Evolutionary conservation across 2,888 invertebrate species (phyloP), one percentile per base, ranked within the genome.

Genomic region (Eurois occulta): DNA sequence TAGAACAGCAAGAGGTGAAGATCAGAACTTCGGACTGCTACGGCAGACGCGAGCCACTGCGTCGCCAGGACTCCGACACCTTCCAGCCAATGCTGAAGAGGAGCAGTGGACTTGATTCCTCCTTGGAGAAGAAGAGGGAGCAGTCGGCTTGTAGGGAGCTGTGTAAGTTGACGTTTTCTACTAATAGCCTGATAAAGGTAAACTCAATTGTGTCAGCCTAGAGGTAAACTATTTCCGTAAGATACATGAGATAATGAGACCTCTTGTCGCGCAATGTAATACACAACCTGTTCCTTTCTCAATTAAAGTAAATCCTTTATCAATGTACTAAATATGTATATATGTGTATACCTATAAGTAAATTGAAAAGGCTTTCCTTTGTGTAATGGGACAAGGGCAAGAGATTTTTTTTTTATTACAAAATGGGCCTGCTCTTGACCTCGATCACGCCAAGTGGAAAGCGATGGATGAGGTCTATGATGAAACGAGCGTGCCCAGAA

Each of bases 1-100:
- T 96, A 24, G 96, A 96, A 71, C 96, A 96, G 81, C 96, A 96
- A 78, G 96, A 96, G 79, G 96, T 96, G 38, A 91, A 93, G 75
- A 96, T 96, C 71, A 90, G 96, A 32, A 96, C 96, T 1, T 94
- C 96, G 0, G 95, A 95, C 67, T 92, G 92, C 78, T 94, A 94
- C 81, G 90, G 93, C 0, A 91, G 89, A 16, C 86, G 93, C 6
- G 94, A 94, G 3, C 89, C 91, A 0, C 83, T 94, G 86, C 90
- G 93, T 8, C 88, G 96, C 0, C 94, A 94, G 83, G 94, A 95
- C 82, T 96, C 96, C 0, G 96, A 96, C 16, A 93, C 95, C 5
- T 95, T 95, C 84, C 95, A 96, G 81, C 96, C 96, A 0, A 96
- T 96, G 96, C 85, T 96, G 81, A 94, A 95, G 84, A 91, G 95